A percentile compares a stretch with the other conserved stretches of the same genome.
Evolutionary conservation across 2,797 vertebrate genomes (phyloP).

Genomic region (Holocentrus rufus): DNA sequence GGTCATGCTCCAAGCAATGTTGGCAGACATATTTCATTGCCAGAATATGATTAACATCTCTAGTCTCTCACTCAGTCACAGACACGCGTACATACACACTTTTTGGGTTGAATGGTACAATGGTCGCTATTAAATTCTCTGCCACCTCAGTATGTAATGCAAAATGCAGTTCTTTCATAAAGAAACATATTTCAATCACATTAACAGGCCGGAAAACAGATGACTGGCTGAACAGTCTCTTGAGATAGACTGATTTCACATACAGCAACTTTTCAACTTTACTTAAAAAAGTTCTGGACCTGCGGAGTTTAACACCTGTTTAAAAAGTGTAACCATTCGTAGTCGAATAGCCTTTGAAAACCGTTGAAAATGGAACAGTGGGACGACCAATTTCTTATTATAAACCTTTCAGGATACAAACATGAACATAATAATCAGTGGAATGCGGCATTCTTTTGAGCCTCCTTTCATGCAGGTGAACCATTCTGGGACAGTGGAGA

Average conservation of each 20-base stretch:
- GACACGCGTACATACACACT: constrained; percentile 47
- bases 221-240: constrained; percentile 28
- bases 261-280: constrained; percentile 42
- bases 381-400: background rate
- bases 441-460: constrained; percentile 54
- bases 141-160: constrained; percentile 25
- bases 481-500: constrained; percentile 66
- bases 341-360: constrained; percentile 30
- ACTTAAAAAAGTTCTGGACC: constrained; percentile 24
- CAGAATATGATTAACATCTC: constrained; percentile 35
- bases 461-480: constrained; percentile 74
- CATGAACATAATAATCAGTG: constrained; percentile 25
- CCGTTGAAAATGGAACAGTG: constrained; percentile 13
- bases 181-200: constrained; percentile 20
- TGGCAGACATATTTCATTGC: constrained; percentile 22
- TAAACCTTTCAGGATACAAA: constrained; percentile 42
- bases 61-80: constrained; percentile 42
- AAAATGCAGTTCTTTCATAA: constrained; percentile 26
- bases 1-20: constrained; percentile 39
- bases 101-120: constrained; percentile 62
- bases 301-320: constrained; percentile 16
- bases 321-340: constrained; percentile 29
- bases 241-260: constrained; percentile 41
- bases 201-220: constrained; percentile 26
- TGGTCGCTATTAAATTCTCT: constrained; percentile 27